These are phyloP conservation scores for Sinocyclocheilus rhinocerous DNA, from an alignment of 2,113 vertebrate species.

Conservation along the genomic window DNA sequence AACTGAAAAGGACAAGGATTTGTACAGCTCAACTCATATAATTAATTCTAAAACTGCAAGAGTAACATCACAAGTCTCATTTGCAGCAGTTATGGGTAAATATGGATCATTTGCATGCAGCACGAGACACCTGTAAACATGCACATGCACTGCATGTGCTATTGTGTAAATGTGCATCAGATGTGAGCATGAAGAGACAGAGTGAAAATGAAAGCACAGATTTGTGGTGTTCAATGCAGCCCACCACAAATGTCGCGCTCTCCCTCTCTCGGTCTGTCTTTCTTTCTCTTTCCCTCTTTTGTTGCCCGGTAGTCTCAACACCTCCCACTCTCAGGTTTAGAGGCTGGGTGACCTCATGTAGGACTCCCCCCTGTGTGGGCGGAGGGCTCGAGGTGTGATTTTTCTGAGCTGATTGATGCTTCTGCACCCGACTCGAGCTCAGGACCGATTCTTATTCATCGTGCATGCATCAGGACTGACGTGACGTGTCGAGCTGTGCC, in stretches of 20 bases:
- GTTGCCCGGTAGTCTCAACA: conserved; percentile 30
- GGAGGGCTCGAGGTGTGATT: conserved; percentile 23
- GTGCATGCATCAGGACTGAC: background rate
- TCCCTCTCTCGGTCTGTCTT: conserved; percentile 2
- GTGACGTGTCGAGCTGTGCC: background rate
- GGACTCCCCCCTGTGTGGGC: conserved; percentile 47
- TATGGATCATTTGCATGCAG: background rate
- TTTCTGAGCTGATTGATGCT: conserved; percentile 10
- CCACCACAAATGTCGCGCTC: background rate
- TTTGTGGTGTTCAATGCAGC: conserved; percentile 42
- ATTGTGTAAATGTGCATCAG: background rate
- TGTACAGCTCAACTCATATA: background rate
- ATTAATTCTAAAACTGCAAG: background rate
- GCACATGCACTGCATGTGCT: background rate
- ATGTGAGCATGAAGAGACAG: conserved; percentile 17
- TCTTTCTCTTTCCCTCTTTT: conserved; percentile 18
- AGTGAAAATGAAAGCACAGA: conserved; percentile 68
- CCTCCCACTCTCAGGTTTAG: conserved; percentile 48
- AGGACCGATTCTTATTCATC: conserved; percentile 14
- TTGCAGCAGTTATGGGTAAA: background rate
- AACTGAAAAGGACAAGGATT: too few species aligned
- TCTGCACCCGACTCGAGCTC: background rate
- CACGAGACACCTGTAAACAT: background rate
- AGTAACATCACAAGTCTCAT: background rate
- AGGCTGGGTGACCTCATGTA: conserved; percentile 42